Conservation (phyloP, 1,140 invertebrate species). For the Chrysomallon squamiferum region DNA sequence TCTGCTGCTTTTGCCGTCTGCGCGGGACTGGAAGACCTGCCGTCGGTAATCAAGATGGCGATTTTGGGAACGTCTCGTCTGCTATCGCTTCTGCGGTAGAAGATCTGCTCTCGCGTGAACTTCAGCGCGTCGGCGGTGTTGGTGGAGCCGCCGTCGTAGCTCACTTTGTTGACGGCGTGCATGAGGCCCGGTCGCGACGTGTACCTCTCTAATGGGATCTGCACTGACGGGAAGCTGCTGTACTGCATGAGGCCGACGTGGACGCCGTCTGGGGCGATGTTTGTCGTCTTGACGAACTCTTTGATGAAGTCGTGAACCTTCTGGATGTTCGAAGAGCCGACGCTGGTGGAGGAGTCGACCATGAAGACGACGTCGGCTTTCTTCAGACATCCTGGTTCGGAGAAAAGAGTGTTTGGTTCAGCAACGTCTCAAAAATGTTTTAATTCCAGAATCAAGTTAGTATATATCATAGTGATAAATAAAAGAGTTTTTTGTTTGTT, state of each 20-base stretch:
- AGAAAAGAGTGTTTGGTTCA: neutral
- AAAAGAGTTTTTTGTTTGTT: too few species aligned
- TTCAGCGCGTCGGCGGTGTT: slow-evolving; percentile 48
- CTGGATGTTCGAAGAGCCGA: slow-evolving; percentile 43
- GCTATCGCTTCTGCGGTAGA: slow-evolving; percentile 34
- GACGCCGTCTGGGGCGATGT: slow-evolving; percentile 39
- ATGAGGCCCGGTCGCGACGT: slow-evolving; percentile 25
- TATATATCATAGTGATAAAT: too few species aligned
- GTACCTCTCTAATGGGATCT: slow-evolving; percentile 47
- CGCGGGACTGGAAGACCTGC: slow-evolving; percentile 23
- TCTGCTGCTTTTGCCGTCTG: slow-evolving; percentile 27
- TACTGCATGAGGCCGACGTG: slow-evolving; percentile 51
- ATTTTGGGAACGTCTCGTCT: slow-evolving; percentile 41
- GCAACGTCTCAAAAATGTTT: too few species aligned
- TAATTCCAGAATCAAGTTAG: too few species aligned
- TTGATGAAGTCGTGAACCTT: slow-evolving; percentile 51
- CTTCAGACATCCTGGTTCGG: slow-evolving; percentile 37
- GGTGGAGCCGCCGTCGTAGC: slow-evolving; percentile 43
- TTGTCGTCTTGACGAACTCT: slow-evolving; percentile 31
- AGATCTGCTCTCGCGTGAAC: slow-evolving; percentile 34
- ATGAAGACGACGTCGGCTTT: slow-evolving; percentile 51
- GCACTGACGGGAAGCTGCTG: slow-evolving; percentile 42
- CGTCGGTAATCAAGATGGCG: slow-evolving; percentile 39
- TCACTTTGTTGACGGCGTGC: slow-evolving; percentile 37
- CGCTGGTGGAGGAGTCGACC: slow-evolving; percentile 48